Base-by-base conservation (phyloP, 2,888 invertebrate species). In the Apotomis turbidana region DNA sequence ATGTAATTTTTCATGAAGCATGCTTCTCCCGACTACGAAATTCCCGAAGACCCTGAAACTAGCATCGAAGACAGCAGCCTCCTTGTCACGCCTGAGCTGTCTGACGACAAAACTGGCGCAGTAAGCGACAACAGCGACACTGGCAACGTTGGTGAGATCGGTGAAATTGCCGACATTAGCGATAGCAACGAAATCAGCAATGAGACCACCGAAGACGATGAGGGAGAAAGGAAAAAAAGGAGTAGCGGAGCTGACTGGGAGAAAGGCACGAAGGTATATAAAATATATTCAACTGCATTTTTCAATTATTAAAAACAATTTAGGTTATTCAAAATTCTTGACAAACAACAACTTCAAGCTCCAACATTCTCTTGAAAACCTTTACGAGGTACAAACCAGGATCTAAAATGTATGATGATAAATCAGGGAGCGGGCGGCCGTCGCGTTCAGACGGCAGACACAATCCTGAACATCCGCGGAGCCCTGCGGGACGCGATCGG, bases 391-490 rank as follows among this genome's bases (percentile, higher is more conserved):
- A 27, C 27, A 27, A 2, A 27, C 27, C 27, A 2, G 27, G 27
- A 27, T 27, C 27, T 27, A n/a, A 27, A 27, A 41, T 0, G 54
- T 38, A 12, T 41, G 0, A 41, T 60, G 57, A 46, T 54, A 51
- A 2, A 8, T 0, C 57, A 66, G 58, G 27, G 46, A 38, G 55
- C 63, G 76, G 74, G 69, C 75, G 6, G 74, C 4, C 85, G 90
- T 0, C 90, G 92, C 46, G 91, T 92, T 9, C 87, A 90, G 76
- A 93, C 93, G 0, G 93, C 90, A 6, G 93, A 91, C 78, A 93
- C 93, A 0, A 91, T 93, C 71, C 86, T 93, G 13, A 93, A 93
- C 82, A 93, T 93, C 76, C 89, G 90, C 70, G 92, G 92, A 8
- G 91, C 91, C 0, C 88, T 93, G 0, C 87, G 92, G 0, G 93